Evolutionary conservation across 2,113 vertebrate genomes (phyloP).

Genomic region (Alethe castanea): DNA sequence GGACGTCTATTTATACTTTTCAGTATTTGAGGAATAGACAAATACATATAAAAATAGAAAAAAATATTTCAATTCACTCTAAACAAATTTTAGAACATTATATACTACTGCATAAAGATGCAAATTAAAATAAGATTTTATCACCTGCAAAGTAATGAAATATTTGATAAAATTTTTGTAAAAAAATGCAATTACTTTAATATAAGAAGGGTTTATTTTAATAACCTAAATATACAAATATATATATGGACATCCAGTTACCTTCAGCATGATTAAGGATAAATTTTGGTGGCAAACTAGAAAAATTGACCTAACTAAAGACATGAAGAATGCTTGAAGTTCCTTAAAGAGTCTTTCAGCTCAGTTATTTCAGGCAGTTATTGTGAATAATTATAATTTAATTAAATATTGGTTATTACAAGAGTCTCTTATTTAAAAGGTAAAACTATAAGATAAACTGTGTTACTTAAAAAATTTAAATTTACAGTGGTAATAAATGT

Average conservation of each 20-base stretch:
- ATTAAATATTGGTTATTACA: constrained; percentile 74
- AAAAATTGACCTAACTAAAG: constrained; percentile 38
- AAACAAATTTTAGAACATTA: not conserved
- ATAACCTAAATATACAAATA: not conserved
- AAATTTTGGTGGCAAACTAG: constrained; percentile 39
- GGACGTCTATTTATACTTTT: not conserved
- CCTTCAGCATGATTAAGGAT: not conserved
- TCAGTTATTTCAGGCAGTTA: constrained; percentile 25
- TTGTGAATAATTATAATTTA: constrained; percentile 63
- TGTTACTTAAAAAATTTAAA: constrained; percentile 59
- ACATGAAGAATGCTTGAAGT: constrained; percentile 59
- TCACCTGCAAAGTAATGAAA: not conserved
- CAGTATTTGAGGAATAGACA: not conserved
- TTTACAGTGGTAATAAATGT: constrained; percentile 59
- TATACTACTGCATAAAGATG: not conserved
- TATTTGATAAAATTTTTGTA: not conserved
- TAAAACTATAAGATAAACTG: constrained; percentile 42
- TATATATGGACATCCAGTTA: not conserved
- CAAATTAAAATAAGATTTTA: not conserved
- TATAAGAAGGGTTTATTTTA: not conserved
- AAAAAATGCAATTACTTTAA: not conserved
- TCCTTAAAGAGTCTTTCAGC: constrained; percentile 45
- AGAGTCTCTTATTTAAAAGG: constrained; percentile 51
- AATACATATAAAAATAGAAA: not conserved
- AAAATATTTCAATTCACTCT: not conserved